Conservation (phyloP, 92 coral and sea anemone genomes). For the Parazoanthus atlanticus region DNA sequence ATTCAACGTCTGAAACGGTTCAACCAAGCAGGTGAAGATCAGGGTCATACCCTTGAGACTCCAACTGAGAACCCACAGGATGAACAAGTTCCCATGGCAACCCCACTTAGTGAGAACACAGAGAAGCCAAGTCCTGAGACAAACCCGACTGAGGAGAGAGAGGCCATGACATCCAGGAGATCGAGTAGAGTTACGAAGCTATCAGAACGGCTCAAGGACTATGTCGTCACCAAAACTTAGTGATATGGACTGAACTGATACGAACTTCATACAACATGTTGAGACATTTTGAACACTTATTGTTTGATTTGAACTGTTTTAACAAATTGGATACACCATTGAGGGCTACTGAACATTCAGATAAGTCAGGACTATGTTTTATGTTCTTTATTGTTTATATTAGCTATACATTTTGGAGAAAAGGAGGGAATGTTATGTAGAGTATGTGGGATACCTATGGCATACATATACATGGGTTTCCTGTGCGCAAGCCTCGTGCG, state of each 20-base stretch:
- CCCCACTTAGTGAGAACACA: constrained; percentile 13
- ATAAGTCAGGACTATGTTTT: not conserved
- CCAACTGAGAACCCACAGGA: not conserved
- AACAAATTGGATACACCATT: not conserved
- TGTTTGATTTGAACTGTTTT: constrained; percentile 12
- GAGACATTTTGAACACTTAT: constrained; percentile 2
- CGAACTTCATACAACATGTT: constrained; percentile 1
- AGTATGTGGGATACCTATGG: too few species aligned
- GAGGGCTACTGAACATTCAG: not conserved
- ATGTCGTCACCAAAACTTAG: not conserved
- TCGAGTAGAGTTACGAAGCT: constrained; percentile 13
- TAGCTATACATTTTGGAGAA: not conserved
- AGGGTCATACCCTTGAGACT: not conserved
- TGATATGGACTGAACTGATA: not conserved
- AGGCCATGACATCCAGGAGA: not conserved
- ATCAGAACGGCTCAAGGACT: constrained; percentile 16
- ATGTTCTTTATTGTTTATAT: constrained; percentile 3
- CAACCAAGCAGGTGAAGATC: constrained; percentile 3
- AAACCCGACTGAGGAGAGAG: not conserved
- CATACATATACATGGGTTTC: too few species aligned
- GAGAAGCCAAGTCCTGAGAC: constrained; percentile 15
- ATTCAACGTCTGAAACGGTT: constrained; percentile 21
- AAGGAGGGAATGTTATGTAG: too few species aligned
- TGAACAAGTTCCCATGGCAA: not conserved
- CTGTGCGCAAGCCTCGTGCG: too few species aligned